Base-by-base conservation (phyloP, 2,888 invertebrate species). In the Mythimna lalbum region DNA sequence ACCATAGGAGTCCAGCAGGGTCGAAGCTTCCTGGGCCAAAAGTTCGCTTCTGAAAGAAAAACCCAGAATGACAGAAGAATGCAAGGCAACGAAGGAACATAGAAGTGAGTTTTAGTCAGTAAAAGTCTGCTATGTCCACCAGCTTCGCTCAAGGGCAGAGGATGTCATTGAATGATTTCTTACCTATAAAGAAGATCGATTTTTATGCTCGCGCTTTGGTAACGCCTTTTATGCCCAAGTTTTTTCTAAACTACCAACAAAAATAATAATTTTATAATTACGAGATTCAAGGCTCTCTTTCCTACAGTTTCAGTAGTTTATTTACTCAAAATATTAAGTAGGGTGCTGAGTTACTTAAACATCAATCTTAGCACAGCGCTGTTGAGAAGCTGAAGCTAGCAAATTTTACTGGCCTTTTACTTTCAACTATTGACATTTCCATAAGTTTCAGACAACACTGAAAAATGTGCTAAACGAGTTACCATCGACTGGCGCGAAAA, bases 251-350 rank as follows among this genome's bases (percentile, higher is more conserved):
- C 19, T 19, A 31, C 0, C 23, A 12, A 10, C 10, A 9, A 19
- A 19, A 19, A 50, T 17, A 53, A 53, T 23, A 17, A 53, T 17
- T 27, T 53, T 1, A 17, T 6, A 27, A 2, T 9, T 19, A 7
- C 2, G 10, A 53, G 7, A 43, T 4, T 43, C 14, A 43, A 43
- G 17, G 17, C 0, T 2, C 4, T 39, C 14, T 14, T 39, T 39
- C 39, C 2, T 27, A n/a, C 23, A 31, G 31, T 31, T 31, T 31
- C 6, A 31, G 10, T 9, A n/a, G 14, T 60, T 49, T 27, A 1
- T 33, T 43, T 33, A 59, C 19, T 57, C 4, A 27, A 47, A 47
- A 33, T 12, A 71, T 53, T 68, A 53, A 70, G 17, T 10, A 21
- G 21, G 27, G 33, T 21, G 47, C 9, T 14, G 12, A 36, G 23